Evolutionary conservation across 2,888 invertebrate genomes (phyloP).

Genomic region (Phengaris arion): DNA sequence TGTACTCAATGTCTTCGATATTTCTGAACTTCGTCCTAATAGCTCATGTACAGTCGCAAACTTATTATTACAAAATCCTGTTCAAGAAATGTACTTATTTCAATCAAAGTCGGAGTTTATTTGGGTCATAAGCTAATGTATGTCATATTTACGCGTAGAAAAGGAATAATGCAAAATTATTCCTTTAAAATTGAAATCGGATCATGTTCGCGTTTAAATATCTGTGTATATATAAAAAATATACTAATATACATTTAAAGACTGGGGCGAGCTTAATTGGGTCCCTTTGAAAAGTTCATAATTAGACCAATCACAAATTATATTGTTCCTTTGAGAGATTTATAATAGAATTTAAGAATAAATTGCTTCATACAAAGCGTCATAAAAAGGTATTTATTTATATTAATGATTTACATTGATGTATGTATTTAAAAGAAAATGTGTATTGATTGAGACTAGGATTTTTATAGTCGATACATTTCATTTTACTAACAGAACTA

Average conservation of each 20-base stretch:
- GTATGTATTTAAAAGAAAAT: background rate
- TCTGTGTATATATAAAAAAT: background rate
- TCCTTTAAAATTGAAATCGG: background rate
- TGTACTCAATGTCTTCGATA: slow-evolving; percentile 18
- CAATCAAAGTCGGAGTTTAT: too few relatives aligned
- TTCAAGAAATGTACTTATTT: too few relatives aligned
- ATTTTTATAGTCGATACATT: too few relatives aligned
- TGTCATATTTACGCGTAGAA: background rate
- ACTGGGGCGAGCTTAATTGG: slow-evolving; percentile 16
- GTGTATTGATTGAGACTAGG: background rate
- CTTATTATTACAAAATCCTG: too few relatives aligned
- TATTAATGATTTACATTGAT: background rate
- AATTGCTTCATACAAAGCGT: slow-evolving; percentile 4
- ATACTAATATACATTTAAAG: background rate
- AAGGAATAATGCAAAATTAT: too few relatives aligned
- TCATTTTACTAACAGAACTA: too few relatives aligned
- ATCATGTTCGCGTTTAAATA: background rate
- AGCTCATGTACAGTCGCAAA: background rate
- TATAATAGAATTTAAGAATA: background rate
- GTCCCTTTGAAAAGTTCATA: slow-evolving; percentile 20
- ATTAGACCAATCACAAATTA: slow-evolving; percentile 24
- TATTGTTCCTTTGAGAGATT: slow-evolving; percentile 24
- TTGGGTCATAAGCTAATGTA: too few relatives aligned
- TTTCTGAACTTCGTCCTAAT: slow-evolving; percentile 2
- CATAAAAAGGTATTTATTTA: background rate